phyloP scores from a whole-genome alignment of 2,888 invertebrate species.

The Timema podura region DNA sequence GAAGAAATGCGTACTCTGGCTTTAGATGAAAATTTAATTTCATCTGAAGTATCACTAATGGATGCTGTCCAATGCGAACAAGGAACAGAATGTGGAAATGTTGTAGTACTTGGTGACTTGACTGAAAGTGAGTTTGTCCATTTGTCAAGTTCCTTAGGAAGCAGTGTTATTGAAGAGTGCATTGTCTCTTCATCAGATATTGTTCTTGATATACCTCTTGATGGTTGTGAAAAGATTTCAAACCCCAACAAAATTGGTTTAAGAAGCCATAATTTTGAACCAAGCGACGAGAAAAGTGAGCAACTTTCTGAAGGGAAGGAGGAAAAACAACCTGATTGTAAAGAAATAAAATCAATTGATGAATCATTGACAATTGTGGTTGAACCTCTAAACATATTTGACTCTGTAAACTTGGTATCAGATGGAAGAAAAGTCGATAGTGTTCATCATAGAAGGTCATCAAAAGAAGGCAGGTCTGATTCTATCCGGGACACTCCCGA shows the following conservation, averaged over 20 bases:
- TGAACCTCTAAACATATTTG: too few species aligned
- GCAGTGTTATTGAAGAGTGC: conserved; percentile 58
- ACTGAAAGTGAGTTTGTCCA: conserved; percentile 23
- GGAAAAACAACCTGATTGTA: too few species aligned
- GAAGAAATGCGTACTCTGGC: background rate
- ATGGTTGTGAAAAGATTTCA: conserved; percentile 1
- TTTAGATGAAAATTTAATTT: conserved; percentile 7
- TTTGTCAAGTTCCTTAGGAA: conserved; percentile 54
- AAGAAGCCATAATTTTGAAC: conserved; percentile 3
- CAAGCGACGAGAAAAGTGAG: background rate
- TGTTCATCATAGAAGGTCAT: too few species aligned
- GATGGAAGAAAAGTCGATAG: too few species aligned
- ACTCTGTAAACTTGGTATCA: too few species aligned
- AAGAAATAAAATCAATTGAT: too few species aligned
- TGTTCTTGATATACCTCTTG: conserved; percentile 38
- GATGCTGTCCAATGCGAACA: background rate
- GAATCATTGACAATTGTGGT: too few species aligned
- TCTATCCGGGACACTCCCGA: conserved; percentile 50
- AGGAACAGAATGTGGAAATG: conserved; percentile 21
- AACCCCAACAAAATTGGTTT: conserved; percentile 9
- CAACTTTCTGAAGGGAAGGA: too few species aligned
- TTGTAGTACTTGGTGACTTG: conserved; percentile 26
- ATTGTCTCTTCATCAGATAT: conserved; percentile 60
- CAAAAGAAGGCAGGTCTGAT: conserved; percentile 36
- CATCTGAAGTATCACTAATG: conserved; percentile 22